These are phyloP conservation scores for Chlorospingus semifuscus DNA, from an alignment of 2,797 vertebrate species.

Conservation along the genomic window DNA sequence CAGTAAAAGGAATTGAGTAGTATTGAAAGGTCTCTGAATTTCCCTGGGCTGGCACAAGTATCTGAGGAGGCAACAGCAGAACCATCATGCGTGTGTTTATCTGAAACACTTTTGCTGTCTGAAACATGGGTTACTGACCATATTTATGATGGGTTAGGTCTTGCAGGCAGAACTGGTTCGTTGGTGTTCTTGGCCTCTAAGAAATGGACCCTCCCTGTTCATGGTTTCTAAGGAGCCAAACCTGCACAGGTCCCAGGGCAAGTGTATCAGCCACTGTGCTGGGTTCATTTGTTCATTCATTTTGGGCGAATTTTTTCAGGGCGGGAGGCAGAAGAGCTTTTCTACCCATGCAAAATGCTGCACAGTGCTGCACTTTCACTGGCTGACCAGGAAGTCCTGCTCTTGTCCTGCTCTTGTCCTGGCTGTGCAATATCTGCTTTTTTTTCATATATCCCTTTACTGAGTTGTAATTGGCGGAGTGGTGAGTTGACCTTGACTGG, in stretches of 20 bases:
- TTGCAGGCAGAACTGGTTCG: background rate
- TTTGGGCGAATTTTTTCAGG: background rate
- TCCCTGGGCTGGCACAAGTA: background rate
- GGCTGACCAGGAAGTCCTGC: background rate
- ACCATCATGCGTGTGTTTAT: background rate
- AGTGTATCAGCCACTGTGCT: background rate
- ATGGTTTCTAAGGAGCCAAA: background rate
- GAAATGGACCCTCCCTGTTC: background rate
- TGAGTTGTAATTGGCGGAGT: background rate
- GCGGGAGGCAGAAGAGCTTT: background rate
- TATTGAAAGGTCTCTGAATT: background rate
- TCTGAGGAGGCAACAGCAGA: background rate
- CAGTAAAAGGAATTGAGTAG: background rate
- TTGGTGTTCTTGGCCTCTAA: background rate
- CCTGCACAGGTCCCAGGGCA: background rate
- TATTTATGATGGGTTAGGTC: background rate
- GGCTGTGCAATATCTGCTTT: background rate
- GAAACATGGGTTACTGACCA: background rate
- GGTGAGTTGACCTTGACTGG: background rate
- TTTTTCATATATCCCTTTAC: background rate
- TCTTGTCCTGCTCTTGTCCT: background rate
- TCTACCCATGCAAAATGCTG: background rate
- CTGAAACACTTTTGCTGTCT: background rate
- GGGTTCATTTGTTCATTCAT: background rate
- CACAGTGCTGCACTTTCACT: background rate